Conservation (phyloP, 2,113 vertebrate species). For the Cyphomyrus discorhynchus region DNA sequence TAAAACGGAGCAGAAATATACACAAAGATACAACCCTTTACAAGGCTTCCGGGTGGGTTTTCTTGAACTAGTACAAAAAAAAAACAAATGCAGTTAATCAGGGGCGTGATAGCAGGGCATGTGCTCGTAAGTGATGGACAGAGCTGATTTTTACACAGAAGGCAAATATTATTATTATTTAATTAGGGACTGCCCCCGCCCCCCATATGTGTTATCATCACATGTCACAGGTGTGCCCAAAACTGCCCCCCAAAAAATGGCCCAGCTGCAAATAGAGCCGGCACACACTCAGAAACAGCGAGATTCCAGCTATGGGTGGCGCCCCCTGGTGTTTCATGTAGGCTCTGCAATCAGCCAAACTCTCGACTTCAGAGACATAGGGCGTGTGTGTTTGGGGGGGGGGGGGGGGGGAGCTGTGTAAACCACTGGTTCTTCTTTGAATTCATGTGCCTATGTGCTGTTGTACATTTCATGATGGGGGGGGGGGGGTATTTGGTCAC, state of each 20-base stretch:
- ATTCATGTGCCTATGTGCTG: background rate
- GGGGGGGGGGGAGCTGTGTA: background rate
- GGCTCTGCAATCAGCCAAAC: background rate
- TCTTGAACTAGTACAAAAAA: background rate
- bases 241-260: background rate
- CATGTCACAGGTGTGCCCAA: background rate
- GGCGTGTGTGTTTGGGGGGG: background rate
- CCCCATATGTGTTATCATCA: slow-evolving; percentile 51
- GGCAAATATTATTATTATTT: slow-evolving; percentile 68
- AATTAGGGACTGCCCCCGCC: slow-evolving; percentile 51
- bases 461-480: background rate
- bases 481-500: background rate
- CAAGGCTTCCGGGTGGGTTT: background rate
- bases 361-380: background rate
- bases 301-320: slow-evolving; percentile 13
- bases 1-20: background rate
- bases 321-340: background rate
- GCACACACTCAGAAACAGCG: slow-evolving; percentile 25
- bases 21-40: background rate
- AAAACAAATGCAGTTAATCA: background rate
- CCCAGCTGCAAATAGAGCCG: background rate
- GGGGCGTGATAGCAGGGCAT: slow-evolving; percentile 27
- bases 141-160: slow-evolving; percentile 62
- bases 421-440: background rate
- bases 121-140: slow-evolving; percentile 64